phyloP scores from a whole-genome alignment of 1,140 invertebrate genomes.

The Macrocentrus cingulum region DNA sequence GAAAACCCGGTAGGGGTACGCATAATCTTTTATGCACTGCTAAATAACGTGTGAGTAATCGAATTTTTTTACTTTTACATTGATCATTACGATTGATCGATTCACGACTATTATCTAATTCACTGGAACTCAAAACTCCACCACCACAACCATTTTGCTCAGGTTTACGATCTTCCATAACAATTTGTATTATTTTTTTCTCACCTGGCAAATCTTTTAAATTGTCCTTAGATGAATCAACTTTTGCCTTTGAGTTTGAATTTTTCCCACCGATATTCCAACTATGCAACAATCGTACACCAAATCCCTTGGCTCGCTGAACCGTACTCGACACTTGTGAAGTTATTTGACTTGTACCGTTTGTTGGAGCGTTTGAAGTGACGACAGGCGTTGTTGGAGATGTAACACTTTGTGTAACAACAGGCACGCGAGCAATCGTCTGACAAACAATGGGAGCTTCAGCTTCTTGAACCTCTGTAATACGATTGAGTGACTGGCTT shows the following conservation, averaged over 20 bases:
- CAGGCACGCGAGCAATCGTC: constrained; percentile 43
- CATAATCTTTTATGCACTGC: constrained; percentile 65
- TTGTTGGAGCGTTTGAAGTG: constrained; percentile 24
- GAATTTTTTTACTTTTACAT: constrained; percentile 60
- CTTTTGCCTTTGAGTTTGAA: constrained; percentile 17
- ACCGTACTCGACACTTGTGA: constrained; percentile 36
- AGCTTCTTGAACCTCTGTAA: constrained; percentile 77
- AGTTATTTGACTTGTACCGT: not conserved
- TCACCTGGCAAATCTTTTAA: constrained; percentile 21
- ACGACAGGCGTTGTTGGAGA: constrained; percentile 33
- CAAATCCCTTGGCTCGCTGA: constrained; percentile 55
- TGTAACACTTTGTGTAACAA: constrained; percentile 29
- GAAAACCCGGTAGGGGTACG: constrained; percentile 61
- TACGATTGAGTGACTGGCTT: constrained; percentile 79
- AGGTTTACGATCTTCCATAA: constrained; percentile 17
- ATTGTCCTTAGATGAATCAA: constrained; percentile 4
- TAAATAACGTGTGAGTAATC: constrained; percentile 67
- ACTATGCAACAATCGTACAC: constrained; percentile 54
- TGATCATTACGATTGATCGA: constrained; percentile 43
- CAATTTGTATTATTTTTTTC: constrained; percentile 12
- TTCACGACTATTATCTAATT: constrained; percentile 36
- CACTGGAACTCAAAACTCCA: constrained; percentile 21
- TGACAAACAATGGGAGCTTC: constrained; percentile 48
- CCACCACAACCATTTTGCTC: constrained; percentile 16
- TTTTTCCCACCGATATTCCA: constrained; percentile 42